These are phyloP conservation scores for Drosophila bunnanda DNA, from an alignment of 2,888 invertebrate species.

Conservation along the genomic window DNA sequence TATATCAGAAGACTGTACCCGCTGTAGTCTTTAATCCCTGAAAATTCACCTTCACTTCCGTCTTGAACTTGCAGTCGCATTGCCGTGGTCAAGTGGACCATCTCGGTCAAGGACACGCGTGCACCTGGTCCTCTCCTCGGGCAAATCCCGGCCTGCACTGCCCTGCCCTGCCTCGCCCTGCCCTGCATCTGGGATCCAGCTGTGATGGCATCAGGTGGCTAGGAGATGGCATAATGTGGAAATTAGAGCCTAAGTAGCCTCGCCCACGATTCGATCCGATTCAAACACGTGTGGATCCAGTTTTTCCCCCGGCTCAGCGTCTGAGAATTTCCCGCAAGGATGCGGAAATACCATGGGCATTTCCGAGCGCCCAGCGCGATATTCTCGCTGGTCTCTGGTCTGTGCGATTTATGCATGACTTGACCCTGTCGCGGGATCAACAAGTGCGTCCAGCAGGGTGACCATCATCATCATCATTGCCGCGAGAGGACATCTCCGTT, in stretches of 20 bases:
- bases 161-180: not conserved
- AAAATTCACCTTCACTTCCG: slow-evolving; percentile 11
- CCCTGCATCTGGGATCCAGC: slow-evolving; percentile 29
- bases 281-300: slow-evolving; percentile 31
- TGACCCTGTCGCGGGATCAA: slow-evolving; percentile 58
- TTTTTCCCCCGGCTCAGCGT: slow-evolving; percentile 41
- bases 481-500: not conserved
- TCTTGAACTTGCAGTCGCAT: not conserved
- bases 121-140: slow-evolving; percentile 32
- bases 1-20: not conserved
- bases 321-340: slow-evolving; percentile 51
- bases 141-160: slow-evolving; percentile 36
- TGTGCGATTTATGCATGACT: slow-evolving; percentile 34
- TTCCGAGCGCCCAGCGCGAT: slow-evolving; percentile 43
- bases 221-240: slow-evolving; percentile 36
- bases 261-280: slow-evolving; percentile 24
- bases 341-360: slow-evolving; percentile 53
- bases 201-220: slow-evolving; percentile 52
- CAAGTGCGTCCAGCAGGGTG: slow-evolving; percentile 50
- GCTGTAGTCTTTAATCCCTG: too few relatives aligned
- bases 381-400: slow-evolving; percentile 4
- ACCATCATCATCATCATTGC: slow-evolving; percentile 38
- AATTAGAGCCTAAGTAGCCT: slow-evolving; percentile 49
- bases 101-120: slow-evolving; percentile 7
- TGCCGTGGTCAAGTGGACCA: slow-evolving; percentile 16